Evolutionary conservation across 2,888 invertebrate genomes (phyloP).

Genomic region (Papilio gigon): DNA sequence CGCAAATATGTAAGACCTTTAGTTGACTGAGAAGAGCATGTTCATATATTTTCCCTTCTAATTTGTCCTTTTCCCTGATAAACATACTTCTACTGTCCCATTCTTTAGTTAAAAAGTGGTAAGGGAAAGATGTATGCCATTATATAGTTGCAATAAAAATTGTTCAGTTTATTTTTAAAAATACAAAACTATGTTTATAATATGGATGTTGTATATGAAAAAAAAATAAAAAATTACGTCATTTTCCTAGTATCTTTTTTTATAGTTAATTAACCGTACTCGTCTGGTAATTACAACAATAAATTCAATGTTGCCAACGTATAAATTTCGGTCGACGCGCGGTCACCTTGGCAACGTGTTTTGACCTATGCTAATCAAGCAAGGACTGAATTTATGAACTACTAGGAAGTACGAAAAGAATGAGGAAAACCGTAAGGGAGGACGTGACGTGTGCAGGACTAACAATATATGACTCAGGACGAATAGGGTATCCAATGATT

Average conservation of each 20-base stretch:
- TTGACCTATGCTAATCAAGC: slow-evolving; percentile 25
- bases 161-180: too few relatives aligned
- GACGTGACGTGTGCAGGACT: slow-evolving; percentile 24
- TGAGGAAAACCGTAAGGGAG: slow-evolving; percentile 59
- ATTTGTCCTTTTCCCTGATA: too few relatives aligned
- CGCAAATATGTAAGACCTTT: too few relatives aligned
- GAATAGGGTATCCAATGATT: slow-evolving; percentile 13
- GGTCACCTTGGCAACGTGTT: slow-evolving; percentile 21
- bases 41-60: too few relatives aligned
- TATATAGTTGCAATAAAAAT: too few relatives aligned
- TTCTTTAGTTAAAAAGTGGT: too few relatives aligned
- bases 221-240: neutral
- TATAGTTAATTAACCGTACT: neutral
- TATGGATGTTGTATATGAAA: too few relatives aligned
- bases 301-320: neutral
- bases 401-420: slow-evolving; percentile 59
- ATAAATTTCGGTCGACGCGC: neutral
- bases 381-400: slow-evolving; percentile 39
- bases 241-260: too few relatives aligned
- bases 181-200: too few relatives aligned
- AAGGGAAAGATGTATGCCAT: too few relatives aligned
- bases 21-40: too few relatives aligned
- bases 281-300: neutral
- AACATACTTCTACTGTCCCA: too few relatives aligned
- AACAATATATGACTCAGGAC: slow-evolving; percentile 34